Percentiles rank a stretch among this genome's conserved stretches.
phyloP scores from a whole-genome alignment of 2,113 vertebrate genomes.

The Proterorhinus semilunaris region DNA sequence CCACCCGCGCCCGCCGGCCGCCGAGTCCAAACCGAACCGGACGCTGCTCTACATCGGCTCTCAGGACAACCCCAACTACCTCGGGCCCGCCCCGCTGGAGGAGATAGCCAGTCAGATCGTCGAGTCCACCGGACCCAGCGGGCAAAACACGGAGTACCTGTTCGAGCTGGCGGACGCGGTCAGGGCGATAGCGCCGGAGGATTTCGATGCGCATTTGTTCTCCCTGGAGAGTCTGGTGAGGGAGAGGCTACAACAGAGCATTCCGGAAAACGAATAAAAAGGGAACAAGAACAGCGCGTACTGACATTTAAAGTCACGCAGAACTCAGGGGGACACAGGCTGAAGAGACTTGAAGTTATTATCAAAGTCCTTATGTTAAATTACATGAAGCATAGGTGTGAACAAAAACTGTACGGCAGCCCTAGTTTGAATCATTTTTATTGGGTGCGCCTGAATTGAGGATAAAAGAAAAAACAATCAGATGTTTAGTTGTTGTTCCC shows the following conservation, averaged over 20 bases:
- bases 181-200: conserved; percentile 87
- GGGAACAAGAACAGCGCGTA: not conserved
- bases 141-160: conserved; percentile 91
- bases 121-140: conserved; percentile 86
- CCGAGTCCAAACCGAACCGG: conserved; percentile 55
- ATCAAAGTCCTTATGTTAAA: not conserved
- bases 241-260: conserved; percentile 68
- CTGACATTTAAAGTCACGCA: not conserved
- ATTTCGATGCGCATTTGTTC: conserved; percentile 90
- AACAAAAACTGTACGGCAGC: not conserved
- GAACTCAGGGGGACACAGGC: conserved; percentile 31
- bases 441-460: not conserved
- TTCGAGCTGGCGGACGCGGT: conserved; percentile 92
- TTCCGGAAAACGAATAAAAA: conserved; percentile 3
- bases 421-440: not conserved
- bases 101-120: conserved; percentile 93
- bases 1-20: conserved; percentile 71
- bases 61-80: conserved; percentile 91
- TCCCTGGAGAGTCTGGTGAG: conserved; percentile 89
- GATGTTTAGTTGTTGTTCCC: too few relatives aligned
- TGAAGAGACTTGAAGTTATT: not conserved
- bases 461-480: too few relatives aligned
- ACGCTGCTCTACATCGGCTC: conserved; percentile 92
- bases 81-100: conserved; percentile 94
- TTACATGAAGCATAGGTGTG: not conserved